Percentiles rank a stretch among this genome's conserved stretches.
Evolutionary conservation across 2,113 vertebrate genomes (phyloP).

Genomic region (Leucoraja erinaceus): DNA sequence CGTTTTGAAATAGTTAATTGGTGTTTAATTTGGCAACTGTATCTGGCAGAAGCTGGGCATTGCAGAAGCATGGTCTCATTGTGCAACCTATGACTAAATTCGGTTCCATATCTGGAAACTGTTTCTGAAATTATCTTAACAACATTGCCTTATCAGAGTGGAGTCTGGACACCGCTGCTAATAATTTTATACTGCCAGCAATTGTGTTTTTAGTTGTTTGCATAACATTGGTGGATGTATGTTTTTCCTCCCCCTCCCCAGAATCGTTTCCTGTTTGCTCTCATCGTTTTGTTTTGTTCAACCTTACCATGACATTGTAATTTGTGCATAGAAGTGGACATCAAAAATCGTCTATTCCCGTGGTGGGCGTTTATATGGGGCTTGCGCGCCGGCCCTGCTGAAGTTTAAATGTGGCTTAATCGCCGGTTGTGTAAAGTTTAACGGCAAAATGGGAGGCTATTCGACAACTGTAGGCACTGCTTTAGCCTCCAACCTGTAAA

Average conservation of each 20-base stretch:
- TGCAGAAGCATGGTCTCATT: too few species aligned
- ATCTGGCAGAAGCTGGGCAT: background rate
- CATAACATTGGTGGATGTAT: background rate
- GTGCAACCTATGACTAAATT: background rate
- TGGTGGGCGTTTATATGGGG: background rate
- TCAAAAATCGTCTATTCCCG: background rate
- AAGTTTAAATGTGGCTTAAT: background rate
- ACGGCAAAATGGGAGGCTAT: background rate
- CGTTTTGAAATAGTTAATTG: background rate
- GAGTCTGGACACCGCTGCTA: background rate
- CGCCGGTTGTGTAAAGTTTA: background rate
- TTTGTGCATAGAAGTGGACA: background rate
- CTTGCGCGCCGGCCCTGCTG: background rate
- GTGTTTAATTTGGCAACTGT: background rate
- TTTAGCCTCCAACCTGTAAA: background rate
- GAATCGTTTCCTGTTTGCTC: constrained; percentile 25
- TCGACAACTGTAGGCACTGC: background rate
- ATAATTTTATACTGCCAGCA: background rate
- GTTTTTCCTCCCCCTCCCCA: background rate
- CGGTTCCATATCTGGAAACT: background rate
- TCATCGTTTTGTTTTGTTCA: constrained; percentile 44
- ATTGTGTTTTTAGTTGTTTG: background rate
- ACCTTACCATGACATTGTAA: constrained; percentile 43
- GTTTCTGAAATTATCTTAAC: background rate
- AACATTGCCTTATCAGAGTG: background rate